phyloP scores from a whole-genome alignment of 2,888 invertebrate genomes.

The Chromoteleia sp. region DNA sequence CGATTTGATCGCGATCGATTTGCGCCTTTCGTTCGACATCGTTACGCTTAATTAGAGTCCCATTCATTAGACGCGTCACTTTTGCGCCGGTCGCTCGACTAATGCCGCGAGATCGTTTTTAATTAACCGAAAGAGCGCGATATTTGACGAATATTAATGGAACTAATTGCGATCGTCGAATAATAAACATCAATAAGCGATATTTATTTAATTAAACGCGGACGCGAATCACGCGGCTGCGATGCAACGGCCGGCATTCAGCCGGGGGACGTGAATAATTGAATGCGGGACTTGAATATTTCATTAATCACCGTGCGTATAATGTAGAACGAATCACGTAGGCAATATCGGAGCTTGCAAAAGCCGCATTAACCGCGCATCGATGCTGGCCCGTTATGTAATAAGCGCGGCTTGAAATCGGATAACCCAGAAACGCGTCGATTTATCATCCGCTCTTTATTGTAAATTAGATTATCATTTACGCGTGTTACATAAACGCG shows the following conservation, averaged over 20 bases:
- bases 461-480: slow-evolving; percentile 68
- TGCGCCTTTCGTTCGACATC: slow-evolving; percentile 30
- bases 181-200: slow-evolving; percentile 61
- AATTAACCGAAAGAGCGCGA: slow-evolving; percentile 44
- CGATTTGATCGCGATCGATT: no score
- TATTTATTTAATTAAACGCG: slow-evolving; percentile 69
- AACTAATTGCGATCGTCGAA: slow-evolving; percentile 62
- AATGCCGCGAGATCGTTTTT: slow-evolving; percentile 23
- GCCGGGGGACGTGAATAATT: slow-evolving; percentile 49
- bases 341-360: slow-evolving; percentile 56
- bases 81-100: background rate
- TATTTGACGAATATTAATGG: slow-evolving; percentile 60
- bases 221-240: slow-evolving; percentile 5
- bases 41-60: slow-evolving; percentile 51
- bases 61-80: slow-evolving; percentile 49
- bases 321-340: slow-evolving; percentile 60
- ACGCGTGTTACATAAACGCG: slow-evolving; percentile 59
- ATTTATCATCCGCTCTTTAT: slow-evolving; percentile 68
- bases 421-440: slow-evolving; percentile 68
- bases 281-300: slow-evolving; percentile 61
- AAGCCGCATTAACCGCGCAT: slow-evolving; percentile 52
- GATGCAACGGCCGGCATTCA: slow-evolving; percentile 29
- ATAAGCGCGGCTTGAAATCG: slow-evolving; percentile 58
- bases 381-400: slow-evolving; percentile 56
- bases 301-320: slow-evolving; percentile 67